phyloP scores from a whole-genome alignment of 2,797 vertebrate species.

The Cossypha dichroa region DNA sequence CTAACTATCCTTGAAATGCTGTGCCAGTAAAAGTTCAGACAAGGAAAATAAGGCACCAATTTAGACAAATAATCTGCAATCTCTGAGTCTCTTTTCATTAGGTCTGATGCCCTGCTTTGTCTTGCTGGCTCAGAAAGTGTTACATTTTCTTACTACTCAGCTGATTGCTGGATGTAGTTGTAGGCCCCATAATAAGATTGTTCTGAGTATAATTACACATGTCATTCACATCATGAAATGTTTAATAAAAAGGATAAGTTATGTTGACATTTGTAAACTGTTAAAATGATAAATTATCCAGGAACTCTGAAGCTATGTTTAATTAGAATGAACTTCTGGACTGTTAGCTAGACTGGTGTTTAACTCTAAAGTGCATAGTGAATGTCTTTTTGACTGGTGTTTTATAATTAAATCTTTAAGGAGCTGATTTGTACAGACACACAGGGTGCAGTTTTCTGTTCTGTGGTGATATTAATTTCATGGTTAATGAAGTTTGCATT shows the following conservation, averaged over 20 bases:
- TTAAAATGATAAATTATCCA: constrained; percentile 32
- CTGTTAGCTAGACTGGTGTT: background rate
- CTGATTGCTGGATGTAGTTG: background rate
- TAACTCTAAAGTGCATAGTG: background rate
- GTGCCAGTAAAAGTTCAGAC: background rate
- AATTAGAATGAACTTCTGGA: constrained; percentile 38
- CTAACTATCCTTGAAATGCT: background rate
- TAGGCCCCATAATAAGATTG: constrained; percentile 19
- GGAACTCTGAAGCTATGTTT: constrained; percentile 12
- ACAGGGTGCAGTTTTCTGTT: background rate
- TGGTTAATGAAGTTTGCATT: constrained; percentile 49
- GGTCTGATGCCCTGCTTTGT: background rate
- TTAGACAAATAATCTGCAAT: background rate
- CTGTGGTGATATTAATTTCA: constrained; percentile 43
- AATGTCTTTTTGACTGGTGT: background rate
- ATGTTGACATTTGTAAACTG: constrained; percentile 5
- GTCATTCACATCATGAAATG: constrained; percentile 24
- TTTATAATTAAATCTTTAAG: constrained; percentile 36
- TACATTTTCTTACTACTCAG: background rate
- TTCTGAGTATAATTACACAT: background rate
- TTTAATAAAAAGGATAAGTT: constrained; percentile 19
- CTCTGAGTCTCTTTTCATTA: background rate
- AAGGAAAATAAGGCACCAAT: background rate
- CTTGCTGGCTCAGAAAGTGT: background rate
- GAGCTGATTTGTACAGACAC: background rate